Evolutionary conservation across 2,113 vertebrate species (phyloP).

Genomic region (Natator depressus): DNA sequence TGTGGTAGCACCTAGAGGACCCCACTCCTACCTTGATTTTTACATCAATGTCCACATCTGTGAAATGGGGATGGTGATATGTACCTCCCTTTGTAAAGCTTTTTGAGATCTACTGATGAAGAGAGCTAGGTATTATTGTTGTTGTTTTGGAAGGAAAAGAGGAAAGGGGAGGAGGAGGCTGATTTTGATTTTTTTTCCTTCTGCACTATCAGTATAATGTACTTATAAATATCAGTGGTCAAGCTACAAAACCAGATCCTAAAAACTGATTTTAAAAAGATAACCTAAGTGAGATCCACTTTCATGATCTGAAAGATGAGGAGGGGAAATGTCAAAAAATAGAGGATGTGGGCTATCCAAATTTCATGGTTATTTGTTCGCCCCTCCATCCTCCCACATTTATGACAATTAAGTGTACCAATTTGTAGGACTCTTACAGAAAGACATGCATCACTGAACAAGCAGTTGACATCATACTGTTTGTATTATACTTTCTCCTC

Average conservation of each 20-base stretch:
- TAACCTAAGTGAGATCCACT: slow-evolving; percentile 17
- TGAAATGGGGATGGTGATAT: neutral
- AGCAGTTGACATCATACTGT: neutral
- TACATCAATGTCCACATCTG: neutral
- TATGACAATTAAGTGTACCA: neutral
- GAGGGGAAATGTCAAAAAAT: neutral
- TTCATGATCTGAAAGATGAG: neutral
- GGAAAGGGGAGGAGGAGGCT: neutral
- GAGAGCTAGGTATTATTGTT: neutral
- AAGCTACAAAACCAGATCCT: slow-evolving; percentile 19
- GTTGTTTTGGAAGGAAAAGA: neutral
- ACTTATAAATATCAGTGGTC: slow-evolving; percentile 22
- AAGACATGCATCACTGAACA: neutral
- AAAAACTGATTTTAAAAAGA: neutral
- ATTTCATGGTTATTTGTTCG: neutral
- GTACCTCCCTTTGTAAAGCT: neutral
- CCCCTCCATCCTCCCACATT: neutral
- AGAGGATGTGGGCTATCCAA: neutral
- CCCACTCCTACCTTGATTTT: neutral
- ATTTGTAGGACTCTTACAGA: neutral
- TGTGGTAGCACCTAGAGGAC: neutral
- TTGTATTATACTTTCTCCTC: neutral
- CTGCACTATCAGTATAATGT: neutral
- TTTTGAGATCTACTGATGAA: neutral
- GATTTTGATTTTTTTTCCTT: slow-evolving; percentile 16